Percentiles rank a stretch among this genome's conserved stretches.
These are phyloP conservation scores for Oceanites oceanicus DNA, from an alignment of 2,113 vertebrate genomes.

Conservation along the genomic window DNA sequence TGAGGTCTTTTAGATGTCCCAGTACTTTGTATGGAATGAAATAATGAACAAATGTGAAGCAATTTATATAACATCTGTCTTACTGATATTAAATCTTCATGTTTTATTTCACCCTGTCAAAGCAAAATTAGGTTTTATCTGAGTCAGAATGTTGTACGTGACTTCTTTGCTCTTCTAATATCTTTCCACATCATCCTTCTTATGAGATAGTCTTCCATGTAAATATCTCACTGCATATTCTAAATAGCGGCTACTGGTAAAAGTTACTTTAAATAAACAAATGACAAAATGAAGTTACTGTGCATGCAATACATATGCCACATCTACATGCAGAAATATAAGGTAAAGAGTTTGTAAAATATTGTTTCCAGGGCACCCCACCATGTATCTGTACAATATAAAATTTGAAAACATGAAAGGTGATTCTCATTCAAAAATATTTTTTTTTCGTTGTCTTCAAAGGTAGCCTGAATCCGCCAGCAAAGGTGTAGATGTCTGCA, in stretches of 20 bases:
- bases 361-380: background rate
- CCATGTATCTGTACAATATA: background rate
- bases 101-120: background rate
- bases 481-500: background rate
- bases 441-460: background rate
- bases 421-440: background rate
- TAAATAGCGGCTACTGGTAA: background rate
- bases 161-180: background rate
- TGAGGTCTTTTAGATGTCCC: background rate
- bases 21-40: background rate
- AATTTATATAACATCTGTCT: background rate
- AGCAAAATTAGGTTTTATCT: background rate
- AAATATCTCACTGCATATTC: background rate
- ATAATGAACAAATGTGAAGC: background rate
- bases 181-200: background rate
- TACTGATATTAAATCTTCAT: background rate
- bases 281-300: background rate
- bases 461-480: background rate
- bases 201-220: background rate
- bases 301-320: background rate
- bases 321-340: background rate
- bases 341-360: background rate
- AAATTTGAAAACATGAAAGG: background rate
- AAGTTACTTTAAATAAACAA: background rate
- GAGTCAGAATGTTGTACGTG: background rate